Evolutionary conservation across 2,797 vertebrate genomes (phyloP).

Genomic region (Gallirallus australis): DNA sequence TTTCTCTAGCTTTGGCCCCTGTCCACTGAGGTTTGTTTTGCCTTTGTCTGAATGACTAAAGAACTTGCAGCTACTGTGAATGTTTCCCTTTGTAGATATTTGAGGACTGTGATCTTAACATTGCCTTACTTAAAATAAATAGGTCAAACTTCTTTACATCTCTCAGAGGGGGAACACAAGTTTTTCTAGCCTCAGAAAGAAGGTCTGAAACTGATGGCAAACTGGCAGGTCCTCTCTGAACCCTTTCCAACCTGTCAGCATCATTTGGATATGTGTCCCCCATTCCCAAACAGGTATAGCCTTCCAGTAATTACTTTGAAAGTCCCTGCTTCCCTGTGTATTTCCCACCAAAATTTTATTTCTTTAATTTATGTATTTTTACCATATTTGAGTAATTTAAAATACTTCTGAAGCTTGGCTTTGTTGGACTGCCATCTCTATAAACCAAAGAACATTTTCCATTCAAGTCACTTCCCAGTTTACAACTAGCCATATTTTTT

Average conservation of each 20-base stretch:
- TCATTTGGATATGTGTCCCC: neutral
- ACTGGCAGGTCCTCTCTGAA: neutral
- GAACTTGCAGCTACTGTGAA: neutral
- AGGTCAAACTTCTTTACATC: neutral
- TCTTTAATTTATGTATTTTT: neutral
- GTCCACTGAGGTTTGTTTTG: neutral
- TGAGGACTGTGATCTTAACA: neutral
- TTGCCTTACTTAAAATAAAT: neutral
- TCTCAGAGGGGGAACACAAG: neutral
- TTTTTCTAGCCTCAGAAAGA: neutral
- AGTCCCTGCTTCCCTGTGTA: neutral
- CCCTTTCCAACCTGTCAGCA: neutral
- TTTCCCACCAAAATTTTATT: neutral
- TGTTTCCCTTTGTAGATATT: neutral
- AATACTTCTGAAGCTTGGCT: neutral
- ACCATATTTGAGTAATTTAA: neutral
- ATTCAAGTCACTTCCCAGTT: neutral
- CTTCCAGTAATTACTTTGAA: neutral
- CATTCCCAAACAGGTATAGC: accelerated
- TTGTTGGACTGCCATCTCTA: neutral
- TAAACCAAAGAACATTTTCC: neutral
- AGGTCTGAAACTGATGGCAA: neutral
- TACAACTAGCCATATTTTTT: neutral
- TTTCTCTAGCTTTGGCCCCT: neutral
- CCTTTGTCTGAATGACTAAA: neutral